Base-by-base conservation (phyloP, 2,888 invertebrate species). In the Leptarthrus brevirostris region DNA sequence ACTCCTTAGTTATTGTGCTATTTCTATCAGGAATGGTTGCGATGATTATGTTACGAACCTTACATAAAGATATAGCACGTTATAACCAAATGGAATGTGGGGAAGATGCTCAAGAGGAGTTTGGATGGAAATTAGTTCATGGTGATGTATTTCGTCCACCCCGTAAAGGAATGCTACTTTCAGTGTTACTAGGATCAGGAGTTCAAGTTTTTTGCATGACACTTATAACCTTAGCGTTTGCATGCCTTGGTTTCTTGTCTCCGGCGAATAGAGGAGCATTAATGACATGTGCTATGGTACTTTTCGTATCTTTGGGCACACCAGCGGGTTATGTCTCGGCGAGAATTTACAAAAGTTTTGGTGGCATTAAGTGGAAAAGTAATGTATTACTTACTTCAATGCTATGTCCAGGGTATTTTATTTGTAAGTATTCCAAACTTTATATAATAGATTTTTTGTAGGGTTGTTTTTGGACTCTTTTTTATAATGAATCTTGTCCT, bases 1-100 rank as follows among this genome's bases (percentile, higher is more conserved):
- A 99, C 86, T 98, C 98, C 0, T 87, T 99, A 79, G 97, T 99
- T 73, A 99, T 99, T 81, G 97, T 97, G 1, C 86, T 97, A 34
- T 99, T 99, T 86, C 87, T 99, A 18, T 96, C 97, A 78, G 99
- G 98, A 78, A 99, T 99, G 98, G 97, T 99, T 14, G 98, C 98
- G 26, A 99, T 99, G 98, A 99, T 99, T 81, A 89, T 99, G 86
- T 86, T 99, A 78, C 89, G 98, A 76, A 99, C 98, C 0, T 87
- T 99, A 75, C 98, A 99, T 84, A 97, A 98, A 84, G 99, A 99
- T 86, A 98, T 99, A 80, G 98, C 98, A 3, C 89, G 98, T 79
- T 99, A 99, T 84, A 99, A 99, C 86, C 97, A 98, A 88, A 93
- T 93, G 88, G 93, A 93, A 80, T 92, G 92, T 79, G 93, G 93